phyloP scores from a whole-genome alignment of 2,888 invertebrate genomes.

The Microctonus aethiopoides region DNA sequence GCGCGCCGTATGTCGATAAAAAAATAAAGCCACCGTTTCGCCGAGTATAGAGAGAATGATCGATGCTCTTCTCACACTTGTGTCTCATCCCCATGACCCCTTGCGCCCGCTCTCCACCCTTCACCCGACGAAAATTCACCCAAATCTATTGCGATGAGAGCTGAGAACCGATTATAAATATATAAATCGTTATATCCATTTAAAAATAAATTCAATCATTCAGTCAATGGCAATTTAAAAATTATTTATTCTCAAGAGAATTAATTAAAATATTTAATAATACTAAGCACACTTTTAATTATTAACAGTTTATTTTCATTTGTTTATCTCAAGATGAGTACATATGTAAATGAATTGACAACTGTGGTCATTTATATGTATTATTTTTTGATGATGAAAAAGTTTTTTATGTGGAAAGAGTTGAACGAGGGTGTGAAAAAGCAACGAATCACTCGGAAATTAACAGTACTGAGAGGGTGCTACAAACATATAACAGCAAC shows the following conservation, averaged over 20 bases:
- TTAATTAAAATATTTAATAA: no score
- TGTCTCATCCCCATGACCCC: neutral
- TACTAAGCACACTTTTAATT: no score
- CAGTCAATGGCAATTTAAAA: neutral
- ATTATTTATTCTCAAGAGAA: no score
- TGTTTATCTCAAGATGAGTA: no score
- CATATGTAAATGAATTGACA: no score
- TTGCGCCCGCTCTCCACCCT: neutral
- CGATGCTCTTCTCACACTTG: slow-evolving; percentile 38
- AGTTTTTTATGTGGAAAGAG: slow-evolving; percentile 4
- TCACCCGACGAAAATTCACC: neutral
- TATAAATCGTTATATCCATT: neutral
- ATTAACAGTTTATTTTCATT: no score
- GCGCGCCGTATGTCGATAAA: slow-evolving; percentile 48
- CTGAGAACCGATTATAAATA: neutral
- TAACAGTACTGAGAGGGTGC: slow-evolving; percentile 43
- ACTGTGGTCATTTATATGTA: neutral
- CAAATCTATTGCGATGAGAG: neutral
- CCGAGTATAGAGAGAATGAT: slow-evolving; percentile 42
- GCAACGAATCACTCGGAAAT: slow-evolving; percentile 45
- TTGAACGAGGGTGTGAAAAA: slow-evolving; percentile 11
- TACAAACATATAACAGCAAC: slow-evolving; percentile 31
- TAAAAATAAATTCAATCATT: neutral
- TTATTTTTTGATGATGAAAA: slow-evolving; percentile 8
- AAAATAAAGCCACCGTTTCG: slow-evolving; percentile 48